These are phyloP conservation scores for Muntiacus muntjak DNA, from an alignment of 2,113 vertebrate species.

Conservation along the genomic window DNA sequence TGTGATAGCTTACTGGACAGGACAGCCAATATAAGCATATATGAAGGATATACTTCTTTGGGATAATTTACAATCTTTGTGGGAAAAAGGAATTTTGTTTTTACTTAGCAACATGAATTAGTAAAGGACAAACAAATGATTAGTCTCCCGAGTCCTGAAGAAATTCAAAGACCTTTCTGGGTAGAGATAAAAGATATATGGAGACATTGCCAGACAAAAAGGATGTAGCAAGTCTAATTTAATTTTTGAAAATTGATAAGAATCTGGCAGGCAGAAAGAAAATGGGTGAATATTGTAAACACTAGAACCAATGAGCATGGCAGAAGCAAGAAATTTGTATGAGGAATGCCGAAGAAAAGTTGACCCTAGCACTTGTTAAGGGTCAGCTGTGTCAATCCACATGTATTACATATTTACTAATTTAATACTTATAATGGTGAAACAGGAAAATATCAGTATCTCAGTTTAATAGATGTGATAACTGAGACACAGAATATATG, in stretches of 20 bases:
- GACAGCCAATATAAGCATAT: neutral
- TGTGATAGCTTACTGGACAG: neutral
- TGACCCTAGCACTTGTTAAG: neutral
- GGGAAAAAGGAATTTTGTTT: neutral
- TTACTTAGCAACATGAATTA: neutral
- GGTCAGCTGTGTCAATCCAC: neutral
- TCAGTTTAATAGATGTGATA: neutral
- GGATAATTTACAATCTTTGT: neutral
- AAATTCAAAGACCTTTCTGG: neutral
- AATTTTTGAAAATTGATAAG: neutral
- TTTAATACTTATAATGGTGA: neutral
- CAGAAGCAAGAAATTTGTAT: neutral
- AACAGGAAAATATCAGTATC: neutral
- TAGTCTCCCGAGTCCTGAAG: neutral
- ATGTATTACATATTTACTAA: neutral
- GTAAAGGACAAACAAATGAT: neutral
- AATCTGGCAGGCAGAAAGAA: neutral
- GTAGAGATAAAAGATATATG: neutral
- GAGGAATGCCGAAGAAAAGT: neutral
- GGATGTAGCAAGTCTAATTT: neutral
- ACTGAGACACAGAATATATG: neutral
- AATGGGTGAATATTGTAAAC: neutral
- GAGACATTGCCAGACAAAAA: neutral
- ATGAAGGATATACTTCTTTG: neutral
- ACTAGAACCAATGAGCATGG: neutral